Base-by-base conservation (phyloP, 2,888 invertebrate genomes). In the Phengaris arion region DNA sequence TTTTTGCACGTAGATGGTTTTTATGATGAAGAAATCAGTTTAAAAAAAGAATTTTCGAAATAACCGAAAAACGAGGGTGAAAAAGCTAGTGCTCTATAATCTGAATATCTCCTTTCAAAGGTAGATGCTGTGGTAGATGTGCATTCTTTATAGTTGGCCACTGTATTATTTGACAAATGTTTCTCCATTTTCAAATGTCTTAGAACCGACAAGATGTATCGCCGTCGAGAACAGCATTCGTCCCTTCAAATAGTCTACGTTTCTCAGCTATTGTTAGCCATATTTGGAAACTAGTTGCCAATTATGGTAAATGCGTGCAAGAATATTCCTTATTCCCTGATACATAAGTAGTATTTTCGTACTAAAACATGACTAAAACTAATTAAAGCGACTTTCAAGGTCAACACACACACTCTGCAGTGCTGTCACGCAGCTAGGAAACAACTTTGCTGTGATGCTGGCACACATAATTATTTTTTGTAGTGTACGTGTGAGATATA, bases 341-440 rank as follows among this genome's bases (percentile, higher is more conserved):
- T 45, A 35, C 0, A 13, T 4, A 45, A 64, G 64, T 12, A 7
- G 64, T 45, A 45, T 64, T 64, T 64, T 64, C 22, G 64, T 35
- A 9, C 59, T 22, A 10, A 22, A 22, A 22, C 22, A 22, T 22
- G 22, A 22, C 22, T 22, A 22, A 45, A 12, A 12, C 6, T 10
- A 52, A 52, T 52, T 52, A 52, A 52, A 52, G 52, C 52, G 1
- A 12, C 35, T 64, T 45, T 64, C 64, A 64, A 64, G 64, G 64
- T 64, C 13, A 1, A 45, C 64, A 6, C 6, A 22, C 8, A 48
- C 48, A 5, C 48, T 48, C 48, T 6, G 48, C 15, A 69, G 51
- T 70, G 15, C 1, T 70, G 70, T 70, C 70, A 70, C 70, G 70
- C 70, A 15, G 13, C n/a, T n/a, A 46, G 51, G 70, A 70, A 48